These are phyloP conservation scores for Paedocypris sp. DNA, from an alignment of 2,113 vertebrate species.

Conservation along the genomic window DNA sequence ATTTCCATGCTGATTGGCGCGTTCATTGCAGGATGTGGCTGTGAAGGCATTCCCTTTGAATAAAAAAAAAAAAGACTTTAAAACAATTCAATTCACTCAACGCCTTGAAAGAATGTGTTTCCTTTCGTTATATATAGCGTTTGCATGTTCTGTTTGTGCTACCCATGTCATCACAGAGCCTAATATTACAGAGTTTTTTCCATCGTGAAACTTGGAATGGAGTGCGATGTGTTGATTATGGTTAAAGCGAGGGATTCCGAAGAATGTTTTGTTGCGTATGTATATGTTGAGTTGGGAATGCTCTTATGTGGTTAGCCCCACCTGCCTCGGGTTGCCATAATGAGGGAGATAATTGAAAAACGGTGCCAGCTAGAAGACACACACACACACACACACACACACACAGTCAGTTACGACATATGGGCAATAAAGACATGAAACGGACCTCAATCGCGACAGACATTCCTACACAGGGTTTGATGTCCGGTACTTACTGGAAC, in stretches of 20 bases:
- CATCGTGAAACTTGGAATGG: neutral
- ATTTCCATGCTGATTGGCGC: conserved; percentile 58
- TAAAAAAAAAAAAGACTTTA: neutral
- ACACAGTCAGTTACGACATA: neutral
- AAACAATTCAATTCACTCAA: neutral
- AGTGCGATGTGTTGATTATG: neutral
- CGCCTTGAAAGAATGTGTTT: neutral
- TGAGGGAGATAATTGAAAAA: conserved; percentile 53
- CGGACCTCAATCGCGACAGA: neutral
- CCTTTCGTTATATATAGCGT: neutral
- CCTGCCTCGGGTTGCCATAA: conserved; percentile 42
- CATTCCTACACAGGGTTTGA: neutral
- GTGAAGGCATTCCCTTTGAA: conserved; percentile 35
- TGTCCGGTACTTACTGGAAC: conserved; percentile 46
- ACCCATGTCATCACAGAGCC: conserved; percentile 2
- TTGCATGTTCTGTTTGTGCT: neutral
- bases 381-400: neutral
- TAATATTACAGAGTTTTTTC: conserved; percentile 6
- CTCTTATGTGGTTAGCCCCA: conserved; percentile 39
- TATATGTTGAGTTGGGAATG: neutral
- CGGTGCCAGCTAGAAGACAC: conserved; percentile 20
- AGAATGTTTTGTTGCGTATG: neutral
- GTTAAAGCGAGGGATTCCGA: neutral
- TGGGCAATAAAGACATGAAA: neutral
- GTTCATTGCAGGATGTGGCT: conserved; percentile 35